Percentiles rank a stretch among this genome's conserved stretches.
Conservation (phyloP, 2,888 invertebrate species). For the Nemotelus nigrinus region DNA sequence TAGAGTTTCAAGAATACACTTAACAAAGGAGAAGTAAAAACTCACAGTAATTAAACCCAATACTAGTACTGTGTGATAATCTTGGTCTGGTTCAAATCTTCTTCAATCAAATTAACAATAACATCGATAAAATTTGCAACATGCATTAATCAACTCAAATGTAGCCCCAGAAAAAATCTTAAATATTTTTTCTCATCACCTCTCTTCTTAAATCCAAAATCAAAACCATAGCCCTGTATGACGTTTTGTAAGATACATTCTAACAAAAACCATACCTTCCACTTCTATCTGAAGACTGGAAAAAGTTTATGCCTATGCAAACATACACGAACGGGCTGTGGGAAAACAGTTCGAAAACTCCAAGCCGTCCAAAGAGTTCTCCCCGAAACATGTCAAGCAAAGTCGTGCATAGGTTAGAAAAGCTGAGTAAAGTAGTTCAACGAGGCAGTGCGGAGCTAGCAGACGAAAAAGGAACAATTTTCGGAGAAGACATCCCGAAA, state of each 20-base stretch:
- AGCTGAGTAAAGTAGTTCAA: neutral
- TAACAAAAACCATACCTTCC: slow-evolving; percentile 15
- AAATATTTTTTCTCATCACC: slow-evolving; percentile 2
- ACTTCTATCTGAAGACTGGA: neutral
- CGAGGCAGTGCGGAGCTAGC: neutral
- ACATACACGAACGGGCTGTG: slow-evolving; percentile 7
- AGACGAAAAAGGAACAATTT: neutral
- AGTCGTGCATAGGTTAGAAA: slow-evolving; percentile 35
- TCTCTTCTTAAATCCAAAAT: slow-evolving; percentile 9
- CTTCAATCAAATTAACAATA: too few species aligned
- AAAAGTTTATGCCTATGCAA: slow-evolving; percentile 9
- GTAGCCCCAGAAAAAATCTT: too few species aligned
- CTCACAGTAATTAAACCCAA: too few species aligned
- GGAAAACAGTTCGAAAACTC: slow-evolving; percentile 29
- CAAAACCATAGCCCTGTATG: slow-evolving; percentile 27
- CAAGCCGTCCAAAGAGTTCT: neutral
- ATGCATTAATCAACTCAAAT: too few species aligned
- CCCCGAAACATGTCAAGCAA: slow-evolving; percentile 38
- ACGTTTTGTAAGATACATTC: neutral
- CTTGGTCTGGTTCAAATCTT: too few species aligned
- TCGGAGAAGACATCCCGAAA: too few species aligned
- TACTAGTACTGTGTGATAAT: too few species aligned
- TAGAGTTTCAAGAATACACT: too few species aligned
- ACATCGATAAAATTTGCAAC: neutral
- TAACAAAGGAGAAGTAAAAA: too few species aligned